A percentile compares a stretch with the other conserved stretches of the same genome.
phyloP scores from a whole-genome alignment of 2,797 vertebrate genomes.

The Pipistrellus kuhlii region DNA sequence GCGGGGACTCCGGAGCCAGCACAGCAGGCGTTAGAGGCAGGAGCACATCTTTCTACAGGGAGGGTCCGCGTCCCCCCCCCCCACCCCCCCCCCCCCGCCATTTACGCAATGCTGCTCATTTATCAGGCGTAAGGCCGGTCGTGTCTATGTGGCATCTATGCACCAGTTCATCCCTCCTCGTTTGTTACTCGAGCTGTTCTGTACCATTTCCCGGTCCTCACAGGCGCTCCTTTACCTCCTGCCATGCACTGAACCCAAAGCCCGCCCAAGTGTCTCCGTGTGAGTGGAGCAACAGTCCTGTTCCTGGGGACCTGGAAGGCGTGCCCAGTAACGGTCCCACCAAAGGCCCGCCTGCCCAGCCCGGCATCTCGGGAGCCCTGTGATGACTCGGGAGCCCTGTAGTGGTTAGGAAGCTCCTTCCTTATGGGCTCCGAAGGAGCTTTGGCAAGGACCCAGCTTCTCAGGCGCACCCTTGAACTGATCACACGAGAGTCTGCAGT shows the following conservation, averaged over 20 bases:
- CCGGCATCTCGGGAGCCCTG: not conserved
- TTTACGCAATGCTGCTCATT: rapidly evolving
- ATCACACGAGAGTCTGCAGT: not conserved
- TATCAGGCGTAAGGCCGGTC: not conserved
- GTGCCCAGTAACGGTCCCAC: not conserved
- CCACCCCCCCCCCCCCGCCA: not conserved
- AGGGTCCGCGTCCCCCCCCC: too few relatives aligned
- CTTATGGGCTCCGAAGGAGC: not conserved
- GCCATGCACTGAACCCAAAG: not conserved
- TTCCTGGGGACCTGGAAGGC: not conserved
- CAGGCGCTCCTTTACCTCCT: not conserved
- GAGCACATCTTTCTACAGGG: not conserved
- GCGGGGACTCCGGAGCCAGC: not conserved
- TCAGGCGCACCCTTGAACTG: not conserved
- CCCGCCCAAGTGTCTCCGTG: too few relatives aligned
- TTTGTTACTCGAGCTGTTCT: rapidly evolving
- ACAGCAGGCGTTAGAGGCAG: too few relatives aligned
- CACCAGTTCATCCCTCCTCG: not conserved
- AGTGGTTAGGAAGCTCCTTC: not conserved
- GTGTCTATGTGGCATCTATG: too few relatives aligned
- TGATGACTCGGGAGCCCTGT: not conserved
- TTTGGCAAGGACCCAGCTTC: not conserved
- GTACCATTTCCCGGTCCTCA: not conserved
- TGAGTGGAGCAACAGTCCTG: not conserved
- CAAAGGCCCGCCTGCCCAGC: not conserved